Conservation (phyloP, 2,888 invertebrate species). For the Gisinianus flammeolus region DNA sequence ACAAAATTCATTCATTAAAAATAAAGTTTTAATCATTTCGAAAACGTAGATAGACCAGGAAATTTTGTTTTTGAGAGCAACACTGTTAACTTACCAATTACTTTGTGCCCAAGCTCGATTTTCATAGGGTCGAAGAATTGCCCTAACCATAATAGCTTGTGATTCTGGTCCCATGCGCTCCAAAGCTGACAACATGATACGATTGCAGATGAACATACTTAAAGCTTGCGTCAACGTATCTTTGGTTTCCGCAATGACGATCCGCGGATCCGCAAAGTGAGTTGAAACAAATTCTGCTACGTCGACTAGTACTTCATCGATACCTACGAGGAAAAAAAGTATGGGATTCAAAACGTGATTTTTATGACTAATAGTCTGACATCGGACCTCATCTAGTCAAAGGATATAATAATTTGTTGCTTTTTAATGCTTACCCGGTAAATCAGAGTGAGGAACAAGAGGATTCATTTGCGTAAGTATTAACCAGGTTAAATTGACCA, state of each 20-base stretch:
- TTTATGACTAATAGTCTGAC: too few relatives aligned
- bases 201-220: slow-evolving; percentile 77
- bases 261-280: slow-evolving; percentile 77
- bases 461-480: slow-evolving; percentile 72
- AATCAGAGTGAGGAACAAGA: slow-evolving; percentile 67
- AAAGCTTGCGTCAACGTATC: slow-evolving; percentile 78
- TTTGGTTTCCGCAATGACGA: slow-evolving; percentile 75
- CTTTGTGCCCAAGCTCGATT: slow-evolving; percentile 83
- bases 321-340: slow-evolving; percentile 50
- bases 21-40: too few relatives aligned
- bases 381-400: too few relatives aligned
- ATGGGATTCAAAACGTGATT: too few relatives aligned
- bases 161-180: slow-evolving; percentile 73
- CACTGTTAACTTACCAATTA: slow-evolving; percentile 71
- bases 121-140: slow-evolving; percentile 77
- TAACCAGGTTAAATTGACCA: slow-evolving; percentile 71
- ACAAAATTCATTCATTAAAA: neutral
- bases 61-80: too few relatives aligned
- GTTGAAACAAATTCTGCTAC: slow-evolving; percentile 76
- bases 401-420: too few relatives aligned
- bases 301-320: slow-evolving; percentile 67
- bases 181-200: slow-evolving; percentile 72
- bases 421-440: slow-evolving; percentile 64
- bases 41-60: too few relatives aligned
- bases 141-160: slow-evolving; percentile 71